Base-by-base conservation (phyloP, 2,113 vertebrate species). In the Bubo blakistoni region DNA sequence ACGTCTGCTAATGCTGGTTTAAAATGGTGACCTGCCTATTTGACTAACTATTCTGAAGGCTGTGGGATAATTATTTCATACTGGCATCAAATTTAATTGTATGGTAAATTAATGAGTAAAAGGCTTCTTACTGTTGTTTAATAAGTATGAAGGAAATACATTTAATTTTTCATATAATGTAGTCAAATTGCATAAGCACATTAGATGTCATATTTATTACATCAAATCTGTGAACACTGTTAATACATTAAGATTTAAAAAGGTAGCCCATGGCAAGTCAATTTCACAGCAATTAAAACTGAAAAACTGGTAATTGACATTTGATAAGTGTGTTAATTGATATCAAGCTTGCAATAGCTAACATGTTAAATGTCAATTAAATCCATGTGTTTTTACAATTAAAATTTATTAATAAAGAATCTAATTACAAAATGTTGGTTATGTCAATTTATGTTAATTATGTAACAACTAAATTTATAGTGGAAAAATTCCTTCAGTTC, bases 241-340 rank as follows among this genome's bases (percentile, higher is more conserved):
- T 88, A 97, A 95, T 92, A 86, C 42, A 95, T 98, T 98, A 98
- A 96, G 93, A 97, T 97, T 98, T 96, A 92, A 97, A 97, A 96
- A 95, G 82, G 79, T 97, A 97, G 81, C 94, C 91, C 93, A 86
- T 97, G 89, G 90, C 89, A 98, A 98, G 97, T 95, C 62, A 96
- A 97, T 98, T 98, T 98, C 93, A 97, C 89, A 98, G 92, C 86
- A 98, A 97, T 98, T 98, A 97, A 97, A 97, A 63, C 40, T 70
- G 93, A 90, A 94, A 97, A 96, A 96, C 91, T 97, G 82, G 90
- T 97, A 98, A 98, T 97, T 98, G 97, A 95, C 97, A 98, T 97
- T 98, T 98, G 92, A 96, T 98, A 97, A 96, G 74, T 97, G 73
- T 97, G 96, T 93, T 98, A 98, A 98, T 97, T 98, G 93, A 97